A percentile compares a stretch with the other conserved stretches of the same genome.
Evolutionary conservation across 2,888 invertebrate genomes (phyloP).

Genomic region (Actias luna): DNA sequence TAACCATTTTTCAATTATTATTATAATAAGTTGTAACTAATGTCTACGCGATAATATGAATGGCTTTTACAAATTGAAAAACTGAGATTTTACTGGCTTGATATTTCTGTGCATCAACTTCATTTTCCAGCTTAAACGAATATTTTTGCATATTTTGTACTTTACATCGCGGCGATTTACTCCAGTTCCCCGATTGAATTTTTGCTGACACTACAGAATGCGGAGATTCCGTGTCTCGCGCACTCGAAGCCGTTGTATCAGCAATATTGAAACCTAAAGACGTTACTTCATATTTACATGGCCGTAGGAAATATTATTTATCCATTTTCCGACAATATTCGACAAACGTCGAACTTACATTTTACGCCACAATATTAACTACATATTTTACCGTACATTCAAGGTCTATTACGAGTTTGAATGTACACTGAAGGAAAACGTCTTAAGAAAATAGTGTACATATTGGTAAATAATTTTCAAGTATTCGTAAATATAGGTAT

Average conservation of each 20-base stretch:
- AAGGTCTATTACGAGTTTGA: too few species aligned
- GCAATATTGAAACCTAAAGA: conserved; percentile 48
- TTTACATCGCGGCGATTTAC: conserved; percentile 40
- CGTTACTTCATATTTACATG: conserved; percentile 40
- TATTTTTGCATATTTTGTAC: conserved; percentile 51
- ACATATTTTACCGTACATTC: too few species aligned
- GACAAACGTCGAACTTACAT: conserved; percentile 20
- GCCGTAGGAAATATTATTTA: conserved; percentile 35
- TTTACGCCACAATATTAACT: background rate
- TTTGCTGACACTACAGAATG: conserved; percentile 56
- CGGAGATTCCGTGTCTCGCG: conserved; percentile 44
- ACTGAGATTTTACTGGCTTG: conserved; percentile 26
- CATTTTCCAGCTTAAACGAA: conserved; percentile 32
- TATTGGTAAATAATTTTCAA: too few species aligned
- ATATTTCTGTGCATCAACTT: conserved; percentile 34
- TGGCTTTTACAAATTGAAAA: conserved; percentile 24
- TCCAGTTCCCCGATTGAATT: conserved; percentile 55
- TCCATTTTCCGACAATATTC: conserved; percentile 27
- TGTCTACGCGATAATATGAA: background rate
- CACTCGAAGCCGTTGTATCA: conserved; percentile 37
- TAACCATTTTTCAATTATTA: background rate
- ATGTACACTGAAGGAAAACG: too few species aligned
- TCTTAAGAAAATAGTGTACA: too few species aligned
- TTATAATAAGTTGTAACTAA: too few species aligned
- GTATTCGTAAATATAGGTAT: too few species aligned